phyloP scores from a whole-genome alignment of 2,797 vertebrate genomes.

The Chelonia mydas region DNA sequence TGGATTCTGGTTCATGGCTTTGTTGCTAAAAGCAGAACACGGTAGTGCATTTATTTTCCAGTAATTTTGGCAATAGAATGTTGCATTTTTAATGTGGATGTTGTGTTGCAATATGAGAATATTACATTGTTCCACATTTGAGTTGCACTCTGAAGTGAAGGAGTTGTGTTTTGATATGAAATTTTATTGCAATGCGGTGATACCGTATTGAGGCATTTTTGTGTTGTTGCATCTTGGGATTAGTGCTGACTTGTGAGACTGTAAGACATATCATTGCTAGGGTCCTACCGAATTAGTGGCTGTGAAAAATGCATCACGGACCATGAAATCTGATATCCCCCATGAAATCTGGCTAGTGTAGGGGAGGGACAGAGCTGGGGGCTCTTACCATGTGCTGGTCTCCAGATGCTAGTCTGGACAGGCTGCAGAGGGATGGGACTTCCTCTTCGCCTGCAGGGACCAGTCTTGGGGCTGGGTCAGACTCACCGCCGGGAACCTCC shows the following conservation, averaged over 20 bases:
- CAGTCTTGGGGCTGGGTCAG: too few relatives aligned
- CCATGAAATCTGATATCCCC: too few relatives aligned
- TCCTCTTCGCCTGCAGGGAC: too few relatives aligned
- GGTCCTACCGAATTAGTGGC: too few relatives aligned
- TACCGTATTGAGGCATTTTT: not conserved
- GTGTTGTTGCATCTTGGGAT: not conserved
- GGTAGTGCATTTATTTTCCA: not conserved
- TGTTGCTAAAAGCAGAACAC: not conserved
- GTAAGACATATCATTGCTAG: not conserved
- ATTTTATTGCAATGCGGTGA: too few relatives aligned
- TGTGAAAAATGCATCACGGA: too few relatives aligned
- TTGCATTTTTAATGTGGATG: not conserved
- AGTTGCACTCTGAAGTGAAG: not conserved
- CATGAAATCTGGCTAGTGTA: too few relatives aligned
- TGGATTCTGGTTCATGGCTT: not conserved
- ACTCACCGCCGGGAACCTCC: too few relatives aligned
- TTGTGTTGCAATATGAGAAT: not conserved
- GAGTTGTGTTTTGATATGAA: not conserved
- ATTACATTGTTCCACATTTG: not conserved
- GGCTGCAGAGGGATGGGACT: too few relatives aligned
- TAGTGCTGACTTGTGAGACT: not conserved
- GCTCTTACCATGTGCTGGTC: too few relatives aligned
- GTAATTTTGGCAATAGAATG: not conserved
- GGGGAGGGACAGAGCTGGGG: too few relatives aligned
- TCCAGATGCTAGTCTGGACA: too few relatives aligned